Percentiles rank a stretch among this genome's conserved stretches.
Evolutionary conservation across 2,113 vertebrate genomes (phyloP).

Genomic region (Pontoporia blainvillei): DNA sequence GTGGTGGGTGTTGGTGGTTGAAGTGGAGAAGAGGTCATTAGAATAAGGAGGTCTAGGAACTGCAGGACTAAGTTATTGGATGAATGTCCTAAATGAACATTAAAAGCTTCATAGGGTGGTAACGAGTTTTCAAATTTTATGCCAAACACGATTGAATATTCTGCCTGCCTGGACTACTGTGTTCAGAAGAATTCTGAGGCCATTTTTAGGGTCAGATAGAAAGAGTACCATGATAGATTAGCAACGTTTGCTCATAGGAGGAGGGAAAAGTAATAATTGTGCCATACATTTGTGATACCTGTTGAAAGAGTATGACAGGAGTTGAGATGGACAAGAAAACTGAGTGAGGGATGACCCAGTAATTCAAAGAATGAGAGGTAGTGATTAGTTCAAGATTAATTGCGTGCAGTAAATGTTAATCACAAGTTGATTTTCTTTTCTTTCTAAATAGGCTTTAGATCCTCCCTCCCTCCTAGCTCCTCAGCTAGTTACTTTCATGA

Average conservation of each 20-base stretch:
- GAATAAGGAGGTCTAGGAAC: neutral
- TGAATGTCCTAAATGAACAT: neutral
- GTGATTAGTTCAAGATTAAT: neutral
- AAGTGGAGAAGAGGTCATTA: neutral
- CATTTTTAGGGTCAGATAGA: neutral
- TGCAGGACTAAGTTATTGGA: neutral
- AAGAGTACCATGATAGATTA: neutral
- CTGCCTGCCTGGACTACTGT: neutral
- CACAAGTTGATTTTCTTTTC: neutral
- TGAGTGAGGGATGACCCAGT: neutral
- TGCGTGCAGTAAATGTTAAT: neutral
- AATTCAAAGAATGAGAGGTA: neutral
- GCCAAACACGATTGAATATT: neutral
- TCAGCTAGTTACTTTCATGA: neutral
- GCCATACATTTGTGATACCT: neutral
- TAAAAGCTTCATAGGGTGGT: neutral
- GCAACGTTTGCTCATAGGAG: neutral
- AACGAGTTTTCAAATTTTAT: neutral
- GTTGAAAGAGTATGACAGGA: neutral
- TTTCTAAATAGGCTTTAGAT: neutral
- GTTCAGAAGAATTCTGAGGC: neutral
- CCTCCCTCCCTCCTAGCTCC: neutral
- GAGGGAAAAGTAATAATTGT: neutral
- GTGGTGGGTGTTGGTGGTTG: neutral
- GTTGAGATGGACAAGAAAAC: neutral